These are phyloP conservation scores for Enteromius radiatus DNA, from an alignment of 2,797 vertebrate genomes.

Conservation along the genomic window DNA sequence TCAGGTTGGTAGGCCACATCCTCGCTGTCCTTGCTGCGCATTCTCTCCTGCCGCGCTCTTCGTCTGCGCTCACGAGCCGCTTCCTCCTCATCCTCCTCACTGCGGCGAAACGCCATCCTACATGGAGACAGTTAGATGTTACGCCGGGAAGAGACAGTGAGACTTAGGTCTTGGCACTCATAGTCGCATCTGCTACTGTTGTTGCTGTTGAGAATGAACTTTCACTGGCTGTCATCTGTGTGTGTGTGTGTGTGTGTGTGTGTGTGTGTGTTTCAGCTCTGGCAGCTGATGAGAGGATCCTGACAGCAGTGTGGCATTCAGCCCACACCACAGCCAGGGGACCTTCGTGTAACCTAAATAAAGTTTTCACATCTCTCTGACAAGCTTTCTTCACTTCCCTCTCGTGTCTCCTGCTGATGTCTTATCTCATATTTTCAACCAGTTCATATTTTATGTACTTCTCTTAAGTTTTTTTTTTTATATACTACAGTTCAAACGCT, in stretches of 20 bases:
- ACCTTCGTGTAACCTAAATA: constrained; percentile 29
- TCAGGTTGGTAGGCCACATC: constrained; percentile 80
- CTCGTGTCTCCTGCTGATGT: background rate
- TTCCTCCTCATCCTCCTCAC: constrained; percentile 95
- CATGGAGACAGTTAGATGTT: constrained; percentile 26
- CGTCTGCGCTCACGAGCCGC: constrained; percentile 92
- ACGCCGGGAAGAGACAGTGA: constrained; percentile 33
- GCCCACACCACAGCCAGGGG: constrained; percentile 1
- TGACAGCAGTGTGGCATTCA: constrained; percentile 37
- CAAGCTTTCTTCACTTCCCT: constrained; percentile 22
- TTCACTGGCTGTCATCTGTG: constrained; percentile 43
- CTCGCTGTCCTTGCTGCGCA: constrained; percentile 82
- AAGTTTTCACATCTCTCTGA: constrained; percentile 28
- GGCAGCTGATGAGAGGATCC: constrained; percentile 33
- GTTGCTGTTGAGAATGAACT: constrained; percentile 43
- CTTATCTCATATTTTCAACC: background rate
- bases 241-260: constrained; percentile 23
- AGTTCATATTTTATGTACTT: background rate
- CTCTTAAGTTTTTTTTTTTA: background rate
- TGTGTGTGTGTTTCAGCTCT: constrained; percentile 19
- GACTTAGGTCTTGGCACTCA: constrained; percentile 27
- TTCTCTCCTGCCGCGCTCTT: constrained; percentile 91
- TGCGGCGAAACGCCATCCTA: constrained; percentile 86
- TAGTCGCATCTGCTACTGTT: constrained; percentile 50
- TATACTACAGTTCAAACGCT: background rate